Percentiles rank a stretch among this genome's conserved stretches.
Evolutionary conservation across 2,797 vertebrate species (phyloP).

Genomic region (Enteromius afrohamiltoni): DNA sequence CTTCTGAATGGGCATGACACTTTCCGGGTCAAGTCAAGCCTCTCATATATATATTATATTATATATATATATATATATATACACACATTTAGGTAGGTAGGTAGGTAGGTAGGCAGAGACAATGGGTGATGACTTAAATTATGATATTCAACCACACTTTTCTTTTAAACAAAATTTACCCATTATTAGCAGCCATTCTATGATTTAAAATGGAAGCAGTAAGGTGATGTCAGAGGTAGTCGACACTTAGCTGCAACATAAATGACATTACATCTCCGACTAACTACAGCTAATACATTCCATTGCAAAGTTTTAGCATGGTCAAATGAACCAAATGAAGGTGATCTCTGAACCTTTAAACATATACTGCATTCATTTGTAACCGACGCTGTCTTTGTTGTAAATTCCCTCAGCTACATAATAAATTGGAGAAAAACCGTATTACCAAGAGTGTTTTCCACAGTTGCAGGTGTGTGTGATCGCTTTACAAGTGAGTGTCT

Average conservation of each 20-base stretch:
- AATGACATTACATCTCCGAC: neutral
- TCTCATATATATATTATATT: no score
- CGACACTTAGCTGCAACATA: neutral
- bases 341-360: neutral
- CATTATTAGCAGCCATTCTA: neutral
- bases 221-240: slow-evolving; percentile 29
- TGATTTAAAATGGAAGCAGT: slow-evolving; percentile 28
- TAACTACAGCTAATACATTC: neutral
- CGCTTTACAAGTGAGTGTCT: slow-evolving; percentile 86
- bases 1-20: no score
- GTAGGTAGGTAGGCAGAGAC: neutral
- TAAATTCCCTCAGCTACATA: neutral
- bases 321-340: neutral
- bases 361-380: neutral
- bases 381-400: neutral
- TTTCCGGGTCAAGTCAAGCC: neutral
- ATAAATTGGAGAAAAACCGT: neutral
- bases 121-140: neutral
- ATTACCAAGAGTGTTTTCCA: neutral
- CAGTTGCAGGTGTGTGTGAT: neutral
- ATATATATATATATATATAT: no score
- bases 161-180: neutral
- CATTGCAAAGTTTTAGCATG: neutral
- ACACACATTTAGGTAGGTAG: no score
- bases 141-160: neutral